phyloP scores from a whole-genome alignment of 2,113 vertebrate species.

The Atractosteus spatula region DNA sequence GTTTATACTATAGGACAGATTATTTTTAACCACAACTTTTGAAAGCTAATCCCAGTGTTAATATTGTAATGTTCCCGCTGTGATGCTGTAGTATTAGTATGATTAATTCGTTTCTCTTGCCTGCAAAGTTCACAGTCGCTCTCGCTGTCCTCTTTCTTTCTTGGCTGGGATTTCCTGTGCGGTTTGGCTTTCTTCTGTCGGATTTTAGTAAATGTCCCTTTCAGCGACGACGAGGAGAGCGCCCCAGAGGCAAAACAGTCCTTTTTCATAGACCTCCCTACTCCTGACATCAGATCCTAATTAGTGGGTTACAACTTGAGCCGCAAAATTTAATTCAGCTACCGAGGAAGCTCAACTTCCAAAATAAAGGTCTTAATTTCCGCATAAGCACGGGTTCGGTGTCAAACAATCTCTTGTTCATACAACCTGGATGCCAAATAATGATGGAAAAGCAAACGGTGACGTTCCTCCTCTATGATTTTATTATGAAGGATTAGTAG shows the following conservation, averaged over 20 bases:
- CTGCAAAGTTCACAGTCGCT: constrained; percentile 52
- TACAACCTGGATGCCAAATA: too few relatives aligned
- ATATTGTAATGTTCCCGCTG: background rate
- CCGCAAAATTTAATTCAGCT: too few relatives aligned
- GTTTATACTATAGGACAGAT: background rate
- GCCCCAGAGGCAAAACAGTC: constrained; percentile 56
- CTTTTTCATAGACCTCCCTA: constrained; percentile 57
- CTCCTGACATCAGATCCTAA: constrained; percentile 50
- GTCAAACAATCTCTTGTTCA: too few relatives aligned
- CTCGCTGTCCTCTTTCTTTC: constrained; percentile 28
- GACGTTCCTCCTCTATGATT: too few relatives aligned
- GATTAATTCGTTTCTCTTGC: constrained; percentile 35
- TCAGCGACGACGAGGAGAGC: constrained; percentile 54
- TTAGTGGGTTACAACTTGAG: constrained; percentile 7
- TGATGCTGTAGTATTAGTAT: background rate
- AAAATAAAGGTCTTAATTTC: too few relatives aligned
- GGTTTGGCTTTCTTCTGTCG: constrained; percentile 38
- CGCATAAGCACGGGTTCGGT: too few relatives aligned
- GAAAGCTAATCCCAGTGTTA: background rate
- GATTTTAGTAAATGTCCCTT: constrained; percentile 52
- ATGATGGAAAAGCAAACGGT: too few relatives aligned
- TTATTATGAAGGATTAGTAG: too few relatives aligned
- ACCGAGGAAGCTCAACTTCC: too few relatives aligned
- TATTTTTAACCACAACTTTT: background rate
- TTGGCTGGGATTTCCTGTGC: constrained; percentile 40